These are phyloP conservation scores for Helleia helle DNA, from an alignment of 2,888 invertebrate genomes.

Conservation along the genomic window DNA sequence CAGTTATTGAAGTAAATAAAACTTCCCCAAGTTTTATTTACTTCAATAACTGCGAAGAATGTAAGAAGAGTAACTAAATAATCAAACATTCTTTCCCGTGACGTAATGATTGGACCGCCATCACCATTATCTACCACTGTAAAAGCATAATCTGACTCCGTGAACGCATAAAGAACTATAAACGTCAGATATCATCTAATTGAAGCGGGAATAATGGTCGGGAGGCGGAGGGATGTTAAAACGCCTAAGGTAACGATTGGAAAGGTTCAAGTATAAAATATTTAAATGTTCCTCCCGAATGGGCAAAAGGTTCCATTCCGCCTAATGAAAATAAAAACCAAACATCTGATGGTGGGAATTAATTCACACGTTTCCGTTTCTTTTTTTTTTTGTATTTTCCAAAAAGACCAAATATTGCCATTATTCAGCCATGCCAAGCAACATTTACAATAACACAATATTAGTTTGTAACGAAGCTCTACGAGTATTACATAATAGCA, in stretches of 20 bases:
- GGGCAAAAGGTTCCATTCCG: background rate
- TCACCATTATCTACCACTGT: slow-evolving; percentile 57
- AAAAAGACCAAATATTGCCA: no score
- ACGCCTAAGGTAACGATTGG: slow-evolving; percentile 55
- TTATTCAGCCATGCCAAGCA: no score
- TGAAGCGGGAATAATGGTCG: slow-evolving; percentile 55
- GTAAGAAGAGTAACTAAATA: no score
- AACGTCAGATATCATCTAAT: slow-evolving; percentile 72
- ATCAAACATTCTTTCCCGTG: no score
- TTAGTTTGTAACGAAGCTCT: no score
- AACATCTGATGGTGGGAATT: background rate
- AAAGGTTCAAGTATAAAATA: slow-evolving; percentile 54
- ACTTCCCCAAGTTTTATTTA: no score
- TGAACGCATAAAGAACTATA: slow-evolving; percentile 71
- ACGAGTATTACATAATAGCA: no score
- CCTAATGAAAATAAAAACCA: background rate
- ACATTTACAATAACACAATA: no score
- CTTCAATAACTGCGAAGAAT: no score
- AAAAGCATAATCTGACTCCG: slow-evolving; percentile 59
- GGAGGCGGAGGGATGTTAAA: slow-evolving; percentile 45
- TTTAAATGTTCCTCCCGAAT: slow-evolving; percentile 49
- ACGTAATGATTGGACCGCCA: slow-evolving; percentile 60
- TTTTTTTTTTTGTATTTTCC: background rate
- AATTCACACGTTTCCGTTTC: background rate
- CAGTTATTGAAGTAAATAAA: no score